Percentiles rank a stretch among this genome's conserved stretches.
Conservation (phyloP, 2,888 invertebrate species). For the Noctua fimbriata region DNA sequence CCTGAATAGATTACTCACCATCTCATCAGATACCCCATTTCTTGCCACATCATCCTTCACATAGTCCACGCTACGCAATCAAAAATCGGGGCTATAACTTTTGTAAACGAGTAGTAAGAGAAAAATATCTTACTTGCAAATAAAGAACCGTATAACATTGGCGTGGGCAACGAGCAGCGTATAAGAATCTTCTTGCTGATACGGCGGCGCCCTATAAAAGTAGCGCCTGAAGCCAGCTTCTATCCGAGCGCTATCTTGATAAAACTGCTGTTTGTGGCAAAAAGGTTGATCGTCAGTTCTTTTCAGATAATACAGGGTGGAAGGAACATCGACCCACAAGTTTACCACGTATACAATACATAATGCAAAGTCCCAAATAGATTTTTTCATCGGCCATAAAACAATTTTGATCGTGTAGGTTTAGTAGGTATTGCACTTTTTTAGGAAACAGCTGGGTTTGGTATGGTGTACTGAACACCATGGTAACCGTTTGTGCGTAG, state of each 20-base stretch:
- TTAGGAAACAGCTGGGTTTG: neutral
- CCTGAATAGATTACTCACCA: too few relatives aligned
- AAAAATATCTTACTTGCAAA: slow-evolving; percentile 93
- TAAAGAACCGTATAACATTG: slow-evolving; percentile 98
- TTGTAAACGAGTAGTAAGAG: neutral
- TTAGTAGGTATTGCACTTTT: neutral
- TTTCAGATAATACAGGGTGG: neutral
- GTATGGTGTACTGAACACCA: neutral
- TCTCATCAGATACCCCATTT: too few relatives aligned
- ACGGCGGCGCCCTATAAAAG: slow-evolving; percentile 96
- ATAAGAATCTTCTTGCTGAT: slow-evolving; percentile 95
- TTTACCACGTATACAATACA: neutral
- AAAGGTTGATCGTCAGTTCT: slow-evolving; percentile 67
- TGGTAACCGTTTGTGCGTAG: neutral
- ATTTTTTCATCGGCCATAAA: too few relatives aligned
- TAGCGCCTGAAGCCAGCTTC: slow-evolving; percentile 98
- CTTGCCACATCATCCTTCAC: too few relatives aligned
- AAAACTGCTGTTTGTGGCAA: slow-evolving; percentile 94
- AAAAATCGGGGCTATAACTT: neutral
- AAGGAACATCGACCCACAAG: neutral
- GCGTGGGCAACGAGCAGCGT: slow-evolving; percentile 99
- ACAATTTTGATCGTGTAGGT: neutral
- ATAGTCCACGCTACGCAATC: neutral
- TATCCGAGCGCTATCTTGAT: slow-evolving; percentile 97
- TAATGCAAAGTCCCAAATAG: too few relatives aligned